Percentiles rank a stretch among this genome's conserved stretches.
phyloP scores from a whole-genome alignment of 1,140 invertebrate species.

The Dryas iulia region DNA sequence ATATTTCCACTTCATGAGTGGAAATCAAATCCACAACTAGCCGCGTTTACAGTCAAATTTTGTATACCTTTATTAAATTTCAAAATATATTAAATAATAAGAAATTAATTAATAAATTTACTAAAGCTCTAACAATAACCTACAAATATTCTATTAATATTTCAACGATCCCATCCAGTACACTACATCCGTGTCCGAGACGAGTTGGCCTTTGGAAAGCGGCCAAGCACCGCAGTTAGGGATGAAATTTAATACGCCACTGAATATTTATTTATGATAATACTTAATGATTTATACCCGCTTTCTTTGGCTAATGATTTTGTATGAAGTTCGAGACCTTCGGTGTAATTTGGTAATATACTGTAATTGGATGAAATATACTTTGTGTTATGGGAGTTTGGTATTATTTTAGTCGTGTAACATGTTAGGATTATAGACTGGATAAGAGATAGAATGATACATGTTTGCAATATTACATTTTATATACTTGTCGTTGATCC shows the following conservation, averaged over 20 bases:
- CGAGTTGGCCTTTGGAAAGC: conserved; percentile 55
- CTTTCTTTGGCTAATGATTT: conserved; percentile 62
- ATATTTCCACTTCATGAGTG: too few species aligned
- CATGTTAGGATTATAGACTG: too few species aligned
- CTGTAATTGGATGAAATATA: not conserved
- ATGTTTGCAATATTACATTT: too few species aligned
- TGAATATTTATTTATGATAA: conserved; percentile 78
- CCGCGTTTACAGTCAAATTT: too few species aligned
- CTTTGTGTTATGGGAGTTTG: not conserved
- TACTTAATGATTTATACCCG: conserved; percentile 69
- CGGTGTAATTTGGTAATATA: not conserved
- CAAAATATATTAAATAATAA: too few species aligned
- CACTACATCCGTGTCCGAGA: conserved; percentile 27
- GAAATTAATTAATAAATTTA: too few species aligned
- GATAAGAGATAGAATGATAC: too few species aligned
- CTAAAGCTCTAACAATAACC: too few species aligned
- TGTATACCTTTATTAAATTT: too few species aligned
- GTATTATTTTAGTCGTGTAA: not conserved
- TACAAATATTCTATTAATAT: not conserved
- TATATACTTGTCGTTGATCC: too few species aligned
- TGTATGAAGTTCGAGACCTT: conserved; percentile 12
- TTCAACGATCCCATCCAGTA: conserved; percentile 14
- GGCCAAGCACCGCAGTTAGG: conserved; percentile 55
- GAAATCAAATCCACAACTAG: too few species aligned
- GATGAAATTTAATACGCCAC: conserved; percentile 72